These are phyloP conservation scores for Cassiopea xamachana DNA, from an alignment of 30 jellyfish, hydroid and myxozoan species.

Conservation along the genomic window DNA sequence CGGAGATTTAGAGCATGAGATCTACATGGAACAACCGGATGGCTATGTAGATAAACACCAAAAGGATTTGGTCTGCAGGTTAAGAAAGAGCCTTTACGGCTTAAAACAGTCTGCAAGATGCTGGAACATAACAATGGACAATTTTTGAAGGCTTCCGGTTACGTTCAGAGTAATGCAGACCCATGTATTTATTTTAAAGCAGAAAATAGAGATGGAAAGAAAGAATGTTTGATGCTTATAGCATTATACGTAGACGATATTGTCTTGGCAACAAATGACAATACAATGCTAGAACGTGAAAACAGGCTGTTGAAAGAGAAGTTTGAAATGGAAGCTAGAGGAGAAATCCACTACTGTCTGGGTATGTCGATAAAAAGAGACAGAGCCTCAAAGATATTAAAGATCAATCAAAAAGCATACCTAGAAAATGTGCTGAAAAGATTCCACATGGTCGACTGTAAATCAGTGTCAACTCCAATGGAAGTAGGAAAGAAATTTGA, in stretches of 20 bases:
- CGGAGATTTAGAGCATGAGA: slow-evolving; percentile 22
- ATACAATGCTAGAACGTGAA: not conserved
- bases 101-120: slow-evolving; percentile 33
- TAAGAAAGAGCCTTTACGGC: slow-evolving; percentile 29
- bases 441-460: slow-evolving; percentile 31
- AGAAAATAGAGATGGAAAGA: not conserved
- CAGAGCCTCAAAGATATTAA: not conserved
- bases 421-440: slow-evolving; percentile 16
- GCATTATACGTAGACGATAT: slow-evolving; percentile 32
- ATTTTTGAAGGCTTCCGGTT: not conserved
- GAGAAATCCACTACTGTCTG: slow-evolving; percentile 6
- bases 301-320: not conserved
- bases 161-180: slow-evolving; percentile 4
- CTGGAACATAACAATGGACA: slow-evolving; percentile 12
- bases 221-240: not conserved
- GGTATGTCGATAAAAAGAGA: slow-evolving; percentile 33
- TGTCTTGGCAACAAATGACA: not conserved
- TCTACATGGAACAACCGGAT: slow-evolving; percentile 31
- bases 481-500: slow-evolving; percentile 9
- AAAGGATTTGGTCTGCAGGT: slow-evolving; percentile 21
- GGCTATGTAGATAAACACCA: slow-evolving; percentile 11
- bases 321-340: slow-evolving; percentile 15
- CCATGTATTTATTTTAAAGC: not conserved
- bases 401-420: slow-evolving; percentile 10
- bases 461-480: slow-evolving; percentile 47